Evolutionary conservation across 2,797 vertebrate genomes (phyloP).

Genomic region (Hypotaenidia okinawae): DNA sequence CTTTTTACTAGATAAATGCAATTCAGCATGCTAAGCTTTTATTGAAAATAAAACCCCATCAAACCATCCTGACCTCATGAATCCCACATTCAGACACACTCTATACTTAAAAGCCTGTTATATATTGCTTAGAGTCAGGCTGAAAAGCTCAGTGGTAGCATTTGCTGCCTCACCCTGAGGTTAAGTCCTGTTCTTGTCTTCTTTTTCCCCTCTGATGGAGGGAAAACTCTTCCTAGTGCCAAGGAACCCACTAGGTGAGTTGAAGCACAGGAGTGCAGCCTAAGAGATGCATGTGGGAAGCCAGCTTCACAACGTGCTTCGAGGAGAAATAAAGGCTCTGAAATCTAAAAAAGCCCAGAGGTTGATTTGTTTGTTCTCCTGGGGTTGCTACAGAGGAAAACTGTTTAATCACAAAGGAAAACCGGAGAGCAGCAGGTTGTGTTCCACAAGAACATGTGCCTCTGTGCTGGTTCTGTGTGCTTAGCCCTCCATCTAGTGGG

Average conservation of each 20-base stretch:
- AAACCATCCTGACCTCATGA: neutral
- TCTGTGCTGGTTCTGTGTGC: rapidly evolving
- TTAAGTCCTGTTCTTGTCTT: neutral
- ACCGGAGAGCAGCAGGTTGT: neutral
- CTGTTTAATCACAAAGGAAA: neutral
- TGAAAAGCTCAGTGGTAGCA: neutral
- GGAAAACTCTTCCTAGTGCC: neutral
- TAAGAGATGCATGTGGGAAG: neutral
- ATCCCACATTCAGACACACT: neutral
- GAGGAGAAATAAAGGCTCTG: neutral
- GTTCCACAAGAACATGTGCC: rapidly evolving
- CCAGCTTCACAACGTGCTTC: neutral
- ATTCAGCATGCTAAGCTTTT: neutral
- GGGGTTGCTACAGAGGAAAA: neutral
- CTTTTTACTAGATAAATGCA: neutral
- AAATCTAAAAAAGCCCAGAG: neutral
- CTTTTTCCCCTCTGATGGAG: neutral
- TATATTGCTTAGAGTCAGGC: neutral
- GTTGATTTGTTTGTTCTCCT: neutral
- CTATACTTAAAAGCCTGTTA: neutral
- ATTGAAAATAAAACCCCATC: neutral
- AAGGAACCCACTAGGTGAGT: neutral
- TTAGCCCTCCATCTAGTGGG: constrained; percentile 15
- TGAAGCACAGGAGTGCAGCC: neutral
- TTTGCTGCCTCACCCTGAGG: neutral